Evolutionary conservation across 2,888 invertebrate genomes (phyloP).

Genomic region (Watsonalla cultraria): DNA sequence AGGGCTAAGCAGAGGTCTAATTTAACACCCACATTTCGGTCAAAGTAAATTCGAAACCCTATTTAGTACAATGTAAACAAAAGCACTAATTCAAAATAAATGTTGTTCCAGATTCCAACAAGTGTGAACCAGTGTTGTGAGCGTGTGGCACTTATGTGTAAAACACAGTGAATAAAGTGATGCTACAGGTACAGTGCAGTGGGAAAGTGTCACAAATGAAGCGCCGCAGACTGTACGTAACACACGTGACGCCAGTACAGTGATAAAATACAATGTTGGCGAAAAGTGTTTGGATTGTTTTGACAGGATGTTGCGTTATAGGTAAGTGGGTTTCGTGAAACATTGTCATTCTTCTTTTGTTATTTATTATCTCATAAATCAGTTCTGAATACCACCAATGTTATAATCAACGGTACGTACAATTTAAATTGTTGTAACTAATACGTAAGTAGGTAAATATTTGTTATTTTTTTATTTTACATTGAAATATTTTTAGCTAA

Average conservation of each 20-base stretch:
- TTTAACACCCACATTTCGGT: no score
- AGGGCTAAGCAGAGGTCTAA: no score
- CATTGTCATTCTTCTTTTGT: no score
- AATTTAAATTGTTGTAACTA: no score
- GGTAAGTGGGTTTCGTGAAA: constrained; percentile 31
- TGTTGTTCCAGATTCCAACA: constrained; percentile 2
- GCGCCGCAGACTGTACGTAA: constrained; percentile 49
- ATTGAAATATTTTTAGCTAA: no score
- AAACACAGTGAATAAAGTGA: constrained; percentile 21
- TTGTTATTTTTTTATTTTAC: no score
- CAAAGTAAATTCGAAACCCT: no score
- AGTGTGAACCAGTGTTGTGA: constrained; percentile 2
- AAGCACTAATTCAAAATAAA: not conserved
- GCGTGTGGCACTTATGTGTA: constrained; percentile 22
- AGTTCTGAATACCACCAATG: no score
- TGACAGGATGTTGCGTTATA: constrained; percentile 45
- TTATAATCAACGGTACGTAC: no score
- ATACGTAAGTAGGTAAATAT: no score
- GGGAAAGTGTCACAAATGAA: constrained; percentile 56
- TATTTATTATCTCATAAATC: no score
- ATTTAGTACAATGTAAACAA: no score
- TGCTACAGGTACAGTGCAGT: constrained; percentile 42
- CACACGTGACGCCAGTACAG: constrained; percentile 33
- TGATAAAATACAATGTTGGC: constrained; percentile 48
- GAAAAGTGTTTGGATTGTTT: constrained; percentile 32